Evolutionary conservation across 2,113 vertebrate genomes (phyloP).

Genomic region (Scortum barcoo): DNA sequence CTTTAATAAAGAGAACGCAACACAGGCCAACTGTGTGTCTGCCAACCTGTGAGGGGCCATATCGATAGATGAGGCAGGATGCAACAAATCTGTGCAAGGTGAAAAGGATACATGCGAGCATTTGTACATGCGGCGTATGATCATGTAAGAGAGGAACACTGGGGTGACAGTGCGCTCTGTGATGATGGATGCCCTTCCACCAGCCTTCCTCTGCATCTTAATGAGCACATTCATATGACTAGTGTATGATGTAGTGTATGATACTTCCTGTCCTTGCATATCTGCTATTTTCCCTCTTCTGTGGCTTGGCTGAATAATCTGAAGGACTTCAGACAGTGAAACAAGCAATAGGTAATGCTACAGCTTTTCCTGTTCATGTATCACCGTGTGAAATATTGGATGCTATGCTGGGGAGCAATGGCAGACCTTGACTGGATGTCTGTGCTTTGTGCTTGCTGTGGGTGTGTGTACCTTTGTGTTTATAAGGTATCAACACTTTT

Average conservation of each 20-base stretch:
- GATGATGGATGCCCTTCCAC: conserved; percentile 67
- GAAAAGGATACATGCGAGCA: conserved; percentile 41
- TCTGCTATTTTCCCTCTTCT: conserved; percentile 31
- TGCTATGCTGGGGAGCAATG: conserved; percentile 63
- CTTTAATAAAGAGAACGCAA: conserved; percentile 28
- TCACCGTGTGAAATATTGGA: conserved; percentile 65
- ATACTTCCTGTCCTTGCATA: conserved; percentile 51
- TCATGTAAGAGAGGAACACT: conserved; percentile 37
- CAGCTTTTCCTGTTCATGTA: conserved; percentile 70
- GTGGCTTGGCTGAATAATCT: conserved; percentile 41
- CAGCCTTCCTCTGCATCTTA: conserved; percentile 51
- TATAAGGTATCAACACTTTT: conserved; percentile 20
- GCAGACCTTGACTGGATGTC: conserved; percentile 62
- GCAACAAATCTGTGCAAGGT: conserved; percentile 39
- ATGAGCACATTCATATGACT: conserved; percentile 53
- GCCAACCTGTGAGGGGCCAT: conserved; percentile 20
- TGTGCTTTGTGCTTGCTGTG: conserved; percentile 16
- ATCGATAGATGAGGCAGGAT: conserved; percentile 49
- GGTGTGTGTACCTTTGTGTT: not conserved
- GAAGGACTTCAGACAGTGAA: conserved; percentile 51
- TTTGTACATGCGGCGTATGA: conserved; percentile 51
- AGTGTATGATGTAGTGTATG: conserved; percentile 32
- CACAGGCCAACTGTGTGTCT: not conserved
- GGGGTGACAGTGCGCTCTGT: conserved; percentile 44
- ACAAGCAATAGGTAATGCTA: conserved; percentile 49